These are phyloP conservation scores for Heliconius aoede DNA, from an alignment of 2,888 invertebrate genomes.

Conservation along the genomic window DNA sequence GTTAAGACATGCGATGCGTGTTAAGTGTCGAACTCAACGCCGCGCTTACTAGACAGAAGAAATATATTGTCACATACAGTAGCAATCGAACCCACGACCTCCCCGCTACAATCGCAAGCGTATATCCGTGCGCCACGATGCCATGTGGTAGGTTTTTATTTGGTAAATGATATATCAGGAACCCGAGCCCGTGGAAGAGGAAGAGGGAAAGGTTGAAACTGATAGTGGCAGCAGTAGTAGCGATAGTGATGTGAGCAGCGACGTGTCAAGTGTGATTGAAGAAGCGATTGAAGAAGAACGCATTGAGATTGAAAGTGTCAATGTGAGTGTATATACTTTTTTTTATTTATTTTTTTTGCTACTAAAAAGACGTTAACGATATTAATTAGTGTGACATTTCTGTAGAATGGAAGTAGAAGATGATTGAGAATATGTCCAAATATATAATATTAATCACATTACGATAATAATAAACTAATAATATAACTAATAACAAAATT, in stretches of 20 bases:
- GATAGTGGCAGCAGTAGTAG: constrained; percentile 49
- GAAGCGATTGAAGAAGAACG: constrained; percentile 61
- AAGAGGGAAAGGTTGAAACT: constrained; percentile 52
- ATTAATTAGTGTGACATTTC: too few species aligned
- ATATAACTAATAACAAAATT: not conserved
- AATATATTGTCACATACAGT: too few species aligned
- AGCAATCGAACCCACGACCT: too few species aligned
- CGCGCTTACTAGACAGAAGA: too few species aligned
- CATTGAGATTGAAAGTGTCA: constrained; percentile 57
- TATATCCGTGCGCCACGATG: too few species aligned
- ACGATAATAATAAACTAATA: not conserved
- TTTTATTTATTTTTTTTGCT: not conserved
- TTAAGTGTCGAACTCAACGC: too few species aligned
- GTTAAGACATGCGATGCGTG: too few species aligned
- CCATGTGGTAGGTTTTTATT: not conserved
- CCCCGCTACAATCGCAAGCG: too few species aligned
- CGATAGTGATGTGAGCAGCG: constrained; percentile 53
- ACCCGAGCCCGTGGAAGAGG: constrained; percentile 49
- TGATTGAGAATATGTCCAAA: not conserved
- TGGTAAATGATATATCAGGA: constrained; percentile 34
- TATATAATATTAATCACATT: not conserved
- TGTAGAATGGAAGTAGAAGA: too few species aligned
- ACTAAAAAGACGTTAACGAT: not conserved
- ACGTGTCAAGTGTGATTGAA: constrained; percentile 58
- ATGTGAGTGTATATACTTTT: not conserved